Evolutionary conservation across 2,888 invertebrate species (phyloP), one percentile per base, ranked within the genome.

Genomic region (Chorisops tibialis): DNA sequence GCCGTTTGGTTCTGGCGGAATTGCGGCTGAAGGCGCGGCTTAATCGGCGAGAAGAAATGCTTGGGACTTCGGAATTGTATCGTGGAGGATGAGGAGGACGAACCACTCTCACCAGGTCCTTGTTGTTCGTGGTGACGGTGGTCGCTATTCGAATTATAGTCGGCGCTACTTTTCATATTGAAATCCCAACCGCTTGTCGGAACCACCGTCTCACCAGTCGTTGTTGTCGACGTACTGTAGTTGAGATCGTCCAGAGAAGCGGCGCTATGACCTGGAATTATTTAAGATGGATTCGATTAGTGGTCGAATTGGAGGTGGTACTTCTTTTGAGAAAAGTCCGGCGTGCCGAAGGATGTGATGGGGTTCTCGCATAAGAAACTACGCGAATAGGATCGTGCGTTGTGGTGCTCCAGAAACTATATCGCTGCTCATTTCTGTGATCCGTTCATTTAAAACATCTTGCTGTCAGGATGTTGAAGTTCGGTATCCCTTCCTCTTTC

Each of bases 1-100:
- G 30, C 7, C 24, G 24, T 2, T 2, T 7, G 12, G 7, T 11
- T 63, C 18, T 51, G 59, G 24, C 61, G 63, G 19, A 69, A 68
- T 19, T 72, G 68, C 75, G 71, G 54, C 68, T 71, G 72, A 39
- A 75, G 68, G 59, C 74, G 73, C 45, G 76, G 75, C 67, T 77
- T 77, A 6, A 79, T 71, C 14, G 80, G 81, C 19, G 80, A 76
- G 68, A 81, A 81, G 65, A 81, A 81, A 67, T 81, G 80, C 67
- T 75, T 79, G 0, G 77, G 78, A 63, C 71, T 73, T 58, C 71
- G 71, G 35, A 47, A 48, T 22, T 59, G 66, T 58, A n/a, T 24
- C 30, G 30, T 51, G 9, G 16, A 47, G 56, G 16, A 12, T 58
- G 45, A 19, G 24, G 19, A 16, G 19, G 56, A 14, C 47, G 30